Evolutionary conservation across 2,113 vertebrate genomes (phyloP).

Genomic region (Argyrosomus japonicus): DNA sequence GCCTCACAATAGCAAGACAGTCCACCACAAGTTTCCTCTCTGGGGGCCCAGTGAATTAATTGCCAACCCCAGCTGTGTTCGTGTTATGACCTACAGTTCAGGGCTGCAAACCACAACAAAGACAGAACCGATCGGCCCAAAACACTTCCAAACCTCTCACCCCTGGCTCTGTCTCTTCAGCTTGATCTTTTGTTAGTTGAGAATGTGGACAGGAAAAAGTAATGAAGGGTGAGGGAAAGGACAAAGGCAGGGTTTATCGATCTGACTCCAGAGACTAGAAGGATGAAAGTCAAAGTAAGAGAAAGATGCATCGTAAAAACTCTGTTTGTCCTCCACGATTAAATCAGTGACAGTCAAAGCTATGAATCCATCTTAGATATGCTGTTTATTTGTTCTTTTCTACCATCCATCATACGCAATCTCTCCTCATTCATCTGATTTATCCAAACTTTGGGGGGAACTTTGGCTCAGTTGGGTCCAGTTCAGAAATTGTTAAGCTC

Average conservation of each 20-base stretch:
- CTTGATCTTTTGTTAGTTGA: conserved; percentile 14
- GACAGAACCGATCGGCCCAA: conserved; percentile 4
- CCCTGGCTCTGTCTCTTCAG: not conserved
- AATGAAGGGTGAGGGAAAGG: not conserved
- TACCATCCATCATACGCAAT: not conserved
- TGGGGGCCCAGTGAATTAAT: conserved; percentile 29
- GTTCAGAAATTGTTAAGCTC: not conserved
- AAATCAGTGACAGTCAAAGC: not conserved
- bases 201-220: not conserved
- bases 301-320: not conserved
- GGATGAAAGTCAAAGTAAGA: conserved; percentile 11
- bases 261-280: not conserved
- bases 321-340: not conserved
- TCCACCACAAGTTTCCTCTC: not conserved
- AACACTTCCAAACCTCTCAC: conserved; percentile 24
- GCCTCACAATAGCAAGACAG: not conserved
- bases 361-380: not conserved
- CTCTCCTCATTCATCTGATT: too few relatives aligned
- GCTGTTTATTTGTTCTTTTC: not conserved
- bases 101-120: conserved; percentile 26
- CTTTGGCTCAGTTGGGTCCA: not conserved
- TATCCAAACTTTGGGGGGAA: not conserved
- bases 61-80: not conserved
- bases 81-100: conserved; percentile 19
- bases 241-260: conserved; percentile 16